Percentiles rank a stretch among this genome's conserved stretches.
These are phyloP conservation scores for Lamprologus callipterus DNA, from an alignment of 2,113 vertebrate species.

Conservation along the genomic window DNA sequence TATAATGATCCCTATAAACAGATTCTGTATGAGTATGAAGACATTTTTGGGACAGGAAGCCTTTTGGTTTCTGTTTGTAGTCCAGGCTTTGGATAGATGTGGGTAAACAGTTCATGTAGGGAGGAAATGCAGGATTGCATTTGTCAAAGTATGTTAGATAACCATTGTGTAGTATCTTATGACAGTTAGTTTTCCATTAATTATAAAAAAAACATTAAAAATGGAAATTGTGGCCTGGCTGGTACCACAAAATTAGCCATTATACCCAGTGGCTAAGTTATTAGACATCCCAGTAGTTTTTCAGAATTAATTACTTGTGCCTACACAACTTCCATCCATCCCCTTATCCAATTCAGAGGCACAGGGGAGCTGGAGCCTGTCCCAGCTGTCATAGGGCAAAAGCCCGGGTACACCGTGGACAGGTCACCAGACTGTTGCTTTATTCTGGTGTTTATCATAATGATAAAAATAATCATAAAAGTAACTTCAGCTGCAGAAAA, in stretches of 20 bases:
- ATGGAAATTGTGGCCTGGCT: neutral
- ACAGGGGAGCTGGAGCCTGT: neutral
- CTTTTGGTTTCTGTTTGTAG: neutral
- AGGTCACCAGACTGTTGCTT: neutral
- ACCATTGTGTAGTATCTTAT: neutral
- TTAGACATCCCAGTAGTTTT: neutral
- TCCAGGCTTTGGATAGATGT: neutral
- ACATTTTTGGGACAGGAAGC: neutral
- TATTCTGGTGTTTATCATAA: neutral
- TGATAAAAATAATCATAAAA: neutral
- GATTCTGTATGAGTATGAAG: neutral
- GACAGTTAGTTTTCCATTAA: neutral
- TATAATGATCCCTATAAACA: neutral
- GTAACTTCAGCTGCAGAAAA: neutral
- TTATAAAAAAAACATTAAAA: rapidly evolving
- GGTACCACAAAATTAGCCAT: neutral
- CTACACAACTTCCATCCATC: neutral
- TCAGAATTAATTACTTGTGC: neutral
- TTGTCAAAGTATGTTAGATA: neutral
- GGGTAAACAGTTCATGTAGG: neutral
- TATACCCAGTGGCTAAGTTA: neutral
- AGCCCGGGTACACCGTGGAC: rapidly evolving
- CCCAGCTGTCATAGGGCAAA: neutral
- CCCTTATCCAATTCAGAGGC: rapidly evolving
- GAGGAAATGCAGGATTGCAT: neutral